phyloP scores from a whole-genome alignment of 2,113 vertebrate genomes.

The Menura novaehollandiae region DNA sequence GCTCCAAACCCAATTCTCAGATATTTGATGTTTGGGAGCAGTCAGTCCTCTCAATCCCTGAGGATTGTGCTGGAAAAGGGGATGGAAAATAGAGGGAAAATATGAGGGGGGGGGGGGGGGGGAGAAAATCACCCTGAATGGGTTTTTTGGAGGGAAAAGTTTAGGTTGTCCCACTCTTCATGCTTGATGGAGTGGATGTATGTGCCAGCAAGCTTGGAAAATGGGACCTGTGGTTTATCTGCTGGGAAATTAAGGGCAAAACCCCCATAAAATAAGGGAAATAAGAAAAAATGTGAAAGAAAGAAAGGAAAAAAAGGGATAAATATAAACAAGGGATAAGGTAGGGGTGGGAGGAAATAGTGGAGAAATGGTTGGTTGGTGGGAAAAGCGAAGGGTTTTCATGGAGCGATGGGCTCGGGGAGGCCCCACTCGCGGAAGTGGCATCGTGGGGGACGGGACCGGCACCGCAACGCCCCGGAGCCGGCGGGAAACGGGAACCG shows the following conservation, averaged over 20 bases:
- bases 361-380: not conserved
- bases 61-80: not conserved
- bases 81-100: not conserved
- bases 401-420: not conserved
- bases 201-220: not conserved
- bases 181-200: not conserved
- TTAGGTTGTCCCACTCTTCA: not conserved
- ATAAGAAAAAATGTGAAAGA: not conserved
- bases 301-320: not conserved
- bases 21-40: not conserved
- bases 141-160: not conserved
- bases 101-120: fast-evolving
- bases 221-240: not conserved
- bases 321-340: not conserved
- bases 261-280: fast-evolving
- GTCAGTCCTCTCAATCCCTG: fast-evolving
- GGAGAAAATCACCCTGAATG: not conserved
- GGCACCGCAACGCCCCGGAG: not conserved
- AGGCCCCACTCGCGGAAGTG: slow-evolving; percentile 26
- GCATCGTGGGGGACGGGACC: not conserved
- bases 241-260: not conserved
- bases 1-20: not conserved
- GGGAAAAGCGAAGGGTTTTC: not conserved
- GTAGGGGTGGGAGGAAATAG: not conserved
- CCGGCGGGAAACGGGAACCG: not conserved